phyloP scores from a whole-genome alignment of 2,888 invertebrate genomes.

The Andrena haemorrhoa region DNA sequence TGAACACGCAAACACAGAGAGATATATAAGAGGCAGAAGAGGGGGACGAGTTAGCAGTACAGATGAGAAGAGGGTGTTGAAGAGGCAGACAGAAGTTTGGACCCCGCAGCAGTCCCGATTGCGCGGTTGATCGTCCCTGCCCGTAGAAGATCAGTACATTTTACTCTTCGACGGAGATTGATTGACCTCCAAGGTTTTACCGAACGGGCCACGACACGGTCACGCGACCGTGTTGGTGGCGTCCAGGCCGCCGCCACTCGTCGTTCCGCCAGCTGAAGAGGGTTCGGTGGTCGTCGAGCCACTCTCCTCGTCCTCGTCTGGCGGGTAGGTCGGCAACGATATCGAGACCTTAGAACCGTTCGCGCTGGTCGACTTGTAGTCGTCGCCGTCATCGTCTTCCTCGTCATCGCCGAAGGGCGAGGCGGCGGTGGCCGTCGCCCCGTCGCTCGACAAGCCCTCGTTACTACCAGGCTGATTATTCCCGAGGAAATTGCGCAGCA shows the following conservation, averaged over 20 bases:
- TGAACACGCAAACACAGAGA: slow-evolving; percentile 2
- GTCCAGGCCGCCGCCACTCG: background rate
- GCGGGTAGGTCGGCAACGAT: slow-evolving; percentile 89
- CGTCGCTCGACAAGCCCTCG: slow-evolving; percentile 80
- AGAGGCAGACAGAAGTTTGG: slow-evolving; percentile 23
- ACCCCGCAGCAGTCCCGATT: slow-evolving; percentile 73
- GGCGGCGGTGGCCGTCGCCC: slow-evolving; percentile 83
- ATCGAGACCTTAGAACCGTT: slow-evolving; percentile 87
- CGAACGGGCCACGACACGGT: slow-evolving; percentile 45
- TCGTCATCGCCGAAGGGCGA: slow-evolving; percentile 85
- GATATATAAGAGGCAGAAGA: slow-evolving; percentile 11
- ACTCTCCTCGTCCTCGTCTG: slow-evolving; percentile 88
- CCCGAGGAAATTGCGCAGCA: slow-evolving; percentile 88
- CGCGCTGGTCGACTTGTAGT: slow-evolving; percentile 61
- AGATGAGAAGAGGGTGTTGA: slow-evolving; percentile 39
- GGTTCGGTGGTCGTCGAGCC: slow-evolving; percentile 48
- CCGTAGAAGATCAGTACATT: slow-evolving; percentile 13
- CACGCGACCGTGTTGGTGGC: slow-evolving; percentile 44
- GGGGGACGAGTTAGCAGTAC: slow-evolving; percentile 30
- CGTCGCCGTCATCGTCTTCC: slow-evolving; percentile 85
- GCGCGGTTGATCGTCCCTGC: slow-evolving; percentile 63
- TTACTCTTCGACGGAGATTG: slow-evolving; percentile 44
- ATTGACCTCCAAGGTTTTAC: slow-evolving; percentile 67
- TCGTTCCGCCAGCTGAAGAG: slow-evolving; percentile 1
- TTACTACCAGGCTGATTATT: slow-evolving; percentile 84